Evolutionary conservation across 2,888 invertebrate species (phyloP).

Genomic region (Ochlodes sylvanus): DNA sequence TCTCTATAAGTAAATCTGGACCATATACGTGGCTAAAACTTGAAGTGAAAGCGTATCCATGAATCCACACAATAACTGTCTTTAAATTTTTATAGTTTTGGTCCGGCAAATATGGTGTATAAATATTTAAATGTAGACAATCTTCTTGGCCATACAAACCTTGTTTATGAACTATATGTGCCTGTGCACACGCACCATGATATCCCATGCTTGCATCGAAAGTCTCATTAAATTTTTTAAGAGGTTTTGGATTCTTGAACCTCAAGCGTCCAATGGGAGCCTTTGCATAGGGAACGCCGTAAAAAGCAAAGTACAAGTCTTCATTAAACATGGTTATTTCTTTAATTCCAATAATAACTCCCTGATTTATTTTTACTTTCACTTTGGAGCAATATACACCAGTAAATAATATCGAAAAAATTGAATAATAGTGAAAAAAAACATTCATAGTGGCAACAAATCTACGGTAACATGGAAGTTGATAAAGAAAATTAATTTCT

Average conservation of each 20-base stretch:
- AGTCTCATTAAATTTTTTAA: constrained; percentile 75
- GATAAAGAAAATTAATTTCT: constrained; percentile 20
- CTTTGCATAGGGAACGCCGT: constrained; percentile 73
- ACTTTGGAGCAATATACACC: constrained; percentile 49
- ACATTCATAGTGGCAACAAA: constrained; percentile 43
- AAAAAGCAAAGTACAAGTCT: constrained; percentile 67
- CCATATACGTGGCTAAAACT: constrained; percentile 77
- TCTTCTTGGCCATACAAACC: constrained; percentile 80
- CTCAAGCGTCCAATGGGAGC: constrained; percentile 65
- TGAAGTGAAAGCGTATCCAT: constrained; percentile 74
- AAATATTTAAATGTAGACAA: constrained; percentile 89
- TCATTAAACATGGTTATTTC: constrained; percentile 60
- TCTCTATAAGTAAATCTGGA: constrained; percentile 74
- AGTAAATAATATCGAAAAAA: constrained; percentile 46
- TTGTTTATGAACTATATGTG: constrained; percentile 73
- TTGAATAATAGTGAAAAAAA: constrained; percentile 46
- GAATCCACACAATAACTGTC: constrained; percentile 74
- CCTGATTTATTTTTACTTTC: constrained; percentile 64
- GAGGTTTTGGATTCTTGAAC: constrained; percentile 68
- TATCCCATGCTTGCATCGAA: constrained; percentile 84
- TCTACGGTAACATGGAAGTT: not conserved
- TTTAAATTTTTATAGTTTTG: constrained; percentile 46
- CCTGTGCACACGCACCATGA: constrained; percentile 86
- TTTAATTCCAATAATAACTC: constrained; percentile 59
- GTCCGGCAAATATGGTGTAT: constrained; percentile 80